Percentiles rank a stretch among this genome's conserved stretches.
These are phyloP conservation scores for Ernsta delagoae DNA, from an alignment of 2,888 invertebrate species.

Conservation along the genomic window DNA sequence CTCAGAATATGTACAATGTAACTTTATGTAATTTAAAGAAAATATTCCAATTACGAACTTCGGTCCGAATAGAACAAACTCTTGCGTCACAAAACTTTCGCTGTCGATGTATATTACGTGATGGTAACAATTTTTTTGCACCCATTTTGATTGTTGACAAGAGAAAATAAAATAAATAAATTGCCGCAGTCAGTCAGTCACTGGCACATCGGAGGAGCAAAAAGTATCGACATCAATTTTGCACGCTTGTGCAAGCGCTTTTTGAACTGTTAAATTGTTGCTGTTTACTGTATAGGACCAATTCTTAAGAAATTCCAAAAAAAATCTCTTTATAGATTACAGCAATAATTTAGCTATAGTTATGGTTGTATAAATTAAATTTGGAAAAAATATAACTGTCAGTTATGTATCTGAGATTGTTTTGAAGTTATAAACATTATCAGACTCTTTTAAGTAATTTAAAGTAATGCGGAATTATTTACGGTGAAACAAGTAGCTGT, in stretches of 20 bases:
- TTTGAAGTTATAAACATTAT: constrained; percentile 7
- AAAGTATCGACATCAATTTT: constrained; percentile 57
- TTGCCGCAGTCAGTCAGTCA: constrained; percentile 54
- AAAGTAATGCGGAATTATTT: constrained; percentile 17
- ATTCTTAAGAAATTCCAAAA: constrained; percentile 46
- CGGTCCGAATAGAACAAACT: constrained; percentile 19
- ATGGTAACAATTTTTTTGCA: constrained; percentile 58
- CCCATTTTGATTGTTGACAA: constrained; percentile 48
- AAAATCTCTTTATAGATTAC: not conserved
- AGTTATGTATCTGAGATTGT: constrained; percentile 5
- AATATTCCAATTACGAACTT: constrained; percentile 19
- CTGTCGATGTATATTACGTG: constrained; percentile 74
- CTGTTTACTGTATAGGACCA: constrained; percentile 22
- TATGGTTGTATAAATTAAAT: constrained; percentile 17
- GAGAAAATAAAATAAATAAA: constrained; percentile 51
- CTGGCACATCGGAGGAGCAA: constrained; percentile 59
- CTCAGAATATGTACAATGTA: not conserved
- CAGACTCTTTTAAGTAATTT: constrained; percentile 5
- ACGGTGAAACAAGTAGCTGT: constrained; percentile 23
- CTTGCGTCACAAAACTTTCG: constrained; percentile 72
- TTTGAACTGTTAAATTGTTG: constrained; percentile 5
- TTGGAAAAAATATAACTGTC: constrained; percentile 2
- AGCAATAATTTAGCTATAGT: constrained; percentile 7
- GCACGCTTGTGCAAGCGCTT: constrained; percentile 42
- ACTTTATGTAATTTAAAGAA: not conserved